Evolutionary conservation across 2,797 vertebrate species (phyloP), one percentile per base, ranked within the genome.

Genomic region (Denticeps clupeoides): DNA sequence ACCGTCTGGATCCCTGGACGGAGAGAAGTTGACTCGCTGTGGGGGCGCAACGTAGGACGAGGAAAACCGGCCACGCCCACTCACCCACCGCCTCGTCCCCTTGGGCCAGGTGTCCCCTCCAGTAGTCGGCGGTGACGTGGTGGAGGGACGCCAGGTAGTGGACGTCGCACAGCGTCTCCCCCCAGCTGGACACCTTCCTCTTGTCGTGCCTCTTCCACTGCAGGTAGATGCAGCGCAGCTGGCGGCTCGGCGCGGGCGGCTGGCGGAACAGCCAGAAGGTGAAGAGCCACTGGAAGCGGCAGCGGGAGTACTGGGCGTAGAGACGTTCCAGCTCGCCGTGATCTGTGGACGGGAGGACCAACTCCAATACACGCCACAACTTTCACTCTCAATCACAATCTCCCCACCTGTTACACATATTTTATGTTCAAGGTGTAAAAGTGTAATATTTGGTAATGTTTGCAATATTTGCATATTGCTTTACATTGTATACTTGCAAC

Each of bases 91-190:
- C 66, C 54, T 75, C 64, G 6, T 68, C 69, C 11, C 72, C 68
- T 12, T 15, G 18, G 4, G 71, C 72, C 53, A 75, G 44, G 12
- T 40, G 64, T 13, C 71, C 73, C 51, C 60, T 72, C 70, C 66
- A 74, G 72, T 68, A 76, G 53, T 74, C 68, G 1, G 47, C 49
- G 3, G 72, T 73, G 55, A 78, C 56, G 13, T 41, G 59, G 51
- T 78, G 72, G 9, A 76, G 70, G 2, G 71, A 69, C 8, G 74
- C 74, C 49, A 77, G 62, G 59, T 78, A 80, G 12, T 49, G 4
- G 11, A 77, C 43, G 11, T 75, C 65, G 46, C 65, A 75, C 26
- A 65, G 15, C 0, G 68, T 52, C 5, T 52, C 54, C 2, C 73
- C 73, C 73, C 73, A 73, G 4, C 25, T 47, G 7, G 62, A 51